A percentile compares a stretch with the other conserved stretches of the same genome.
Conservation (phyloP, 2,888 invertebrate genomes). For the Mantis religiosa region DNA sequence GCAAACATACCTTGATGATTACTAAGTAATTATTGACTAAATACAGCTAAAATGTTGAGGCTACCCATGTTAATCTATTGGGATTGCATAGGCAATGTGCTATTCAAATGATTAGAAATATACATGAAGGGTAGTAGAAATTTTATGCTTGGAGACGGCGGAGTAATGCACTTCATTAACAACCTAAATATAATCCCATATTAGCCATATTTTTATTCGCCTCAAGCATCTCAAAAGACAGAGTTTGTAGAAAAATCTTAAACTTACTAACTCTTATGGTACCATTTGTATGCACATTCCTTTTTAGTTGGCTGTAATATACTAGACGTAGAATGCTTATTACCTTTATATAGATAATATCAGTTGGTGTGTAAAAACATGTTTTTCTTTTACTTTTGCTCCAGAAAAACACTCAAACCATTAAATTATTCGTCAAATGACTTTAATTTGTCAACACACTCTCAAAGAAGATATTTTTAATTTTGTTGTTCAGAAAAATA, state of each 20-base stretch:
- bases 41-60: too few species aligned
- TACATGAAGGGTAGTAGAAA: too few species aligned
- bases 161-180: too few species aligned
- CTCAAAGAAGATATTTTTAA: not conserved
- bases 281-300: not conserved
- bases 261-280: not conserved
- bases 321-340: not conserved
- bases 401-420: not conserved
- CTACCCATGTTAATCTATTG: too few species aligned
- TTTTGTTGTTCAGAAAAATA: not conserved
- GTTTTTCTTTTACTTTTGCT: not conserved
- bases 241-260: not conserved
- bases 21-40: too few species aligned
- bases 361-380: not conserved
- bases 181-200: too few species aligned
- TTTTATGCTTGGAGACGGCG: too few species aligned
- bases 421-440: not conserved
- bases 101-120: too few species aligned
- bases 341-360: not conserved
- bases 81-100: too few species aligned
- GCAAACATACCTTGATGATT: too few species aligned
- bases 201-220: too few species aligned
- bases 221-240: not conserved
- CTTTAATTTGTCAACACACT: not conserved
- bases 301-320: not conserved